Percentiles rank a stretch among this genome's conserved stretches.
Conservation (phyloP, 2,113 vertebrate genomes). For the Pandion haliaetus region DNA sequence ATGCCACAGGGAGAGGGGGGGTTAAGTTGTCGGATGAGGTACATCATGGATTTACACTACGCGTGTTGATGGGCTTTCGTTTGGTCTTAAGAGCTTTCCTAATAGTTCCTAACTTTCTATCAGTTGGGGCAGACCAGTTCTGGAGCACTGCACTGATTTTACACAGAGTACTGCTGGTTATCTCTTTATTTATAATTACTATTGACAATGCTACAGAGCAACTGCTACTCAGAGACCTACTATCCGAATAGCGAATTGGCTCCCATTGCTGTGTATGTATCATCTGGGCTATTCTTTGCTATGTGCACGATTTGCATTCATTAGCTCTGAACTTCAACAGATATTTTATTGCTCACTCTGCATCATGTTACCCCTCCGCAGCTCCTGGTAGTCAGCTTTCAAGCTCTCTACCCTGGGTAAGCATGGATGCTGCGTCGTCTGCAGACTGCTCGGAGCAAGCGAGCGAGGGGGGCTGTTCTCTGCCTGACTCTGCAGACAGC, state of each 20-base stretch:
- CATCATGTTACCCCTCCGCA: fast-evolving
- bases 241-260: background rate
- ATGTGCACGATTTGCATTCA: fast-evolving
- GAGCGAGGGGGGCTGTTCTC: too few relatives aligned
- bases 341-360: background rate
- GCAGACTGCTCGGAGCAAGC: background rate
- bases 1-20: fast-evolving
- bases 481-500: background rate
- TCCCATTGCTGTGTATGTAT: fast-evolving
- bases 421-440: fast-evolving
- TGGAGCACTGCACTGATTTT: background rate
- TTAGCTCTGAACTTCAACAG: background rate
- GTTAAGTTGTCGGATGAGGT: background rate
- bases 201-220: background rate
- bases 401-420: fast-evolving
- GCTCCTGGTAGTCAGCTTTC: background rate
- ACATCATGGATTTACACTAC: fast-evolving
- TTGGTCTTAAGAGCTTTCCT: background rate
- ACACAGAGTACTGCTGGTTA: background rate
- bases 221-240: background rate
- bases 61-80: fast-evolving
- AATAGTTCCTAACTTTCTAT: background rate
- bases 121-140: background rate
- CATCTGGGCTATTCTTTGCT: background rate
- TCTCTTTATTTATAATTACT: background rate